Base-by-base conservation (phyloP, 53 echinoderm and acorn worm genomes). In the Holothuria leucospilota region DNA sequence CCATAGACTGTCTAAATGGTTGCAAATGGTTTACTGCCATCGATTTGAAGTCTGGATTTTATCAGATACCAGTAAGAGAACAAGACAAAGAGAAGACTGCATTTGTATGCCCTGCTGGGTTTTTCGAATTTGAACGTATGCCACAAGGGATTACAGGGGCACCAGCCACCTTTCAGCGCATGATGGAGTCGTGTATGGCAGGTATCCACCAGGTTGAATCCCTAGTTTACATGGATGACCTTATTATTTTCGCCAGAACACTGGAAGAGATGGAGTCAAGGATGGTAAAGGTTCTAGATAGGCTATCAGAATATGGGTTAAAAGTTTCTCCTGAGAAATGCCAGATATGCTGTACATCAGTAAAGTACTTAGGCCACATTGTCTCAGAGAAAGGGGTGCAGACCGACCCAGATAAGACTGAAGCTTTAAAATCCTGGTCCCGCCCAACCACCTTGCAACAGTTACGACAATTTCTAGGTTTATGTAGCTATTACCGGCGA, bases 261-360 rank as follows among this genome's bases (percentile, higher is more conserved):
- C 21, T 84, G 18, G 84, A 80, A 27, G 86, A 92, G 64, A 92
- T 92, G 92, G 75, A 85, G 62, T 81, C 56, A 28, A 85, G 89
- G 8, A 72, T 92, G 9, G 49, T 38, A 16, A 79, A 59, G 18
- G 92, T 92, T 21, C 73, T 92, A 8, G 88, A 85, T 60, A 39
- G 92, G 12, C 74, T 92, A 23, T n/a, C 46, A 4, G 28, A 84
- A 21, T 92, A 78, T 81, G 92, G 92, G 11, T 62, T 92, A 13
- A 92, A 89, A 53, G 89, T 92, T 88, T n/a, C 92, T 8, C 92
- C 92, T 3, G 88, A 92, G 13, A 92, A 92, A 69, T 92, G 88
- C 46, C 88, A 92, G 39, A 28, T 88, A 8, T 88, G 73, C 68
- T 92, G 92, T 34, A 74, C 38, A 20, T 88, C 88, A 26, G 91